A percentile compares a stretch with the other conserved stretches of the same genome.
Conservation (phyloP, 2,797 vertebrate genomes). For the Rhynchonycteris naso region DNA sequence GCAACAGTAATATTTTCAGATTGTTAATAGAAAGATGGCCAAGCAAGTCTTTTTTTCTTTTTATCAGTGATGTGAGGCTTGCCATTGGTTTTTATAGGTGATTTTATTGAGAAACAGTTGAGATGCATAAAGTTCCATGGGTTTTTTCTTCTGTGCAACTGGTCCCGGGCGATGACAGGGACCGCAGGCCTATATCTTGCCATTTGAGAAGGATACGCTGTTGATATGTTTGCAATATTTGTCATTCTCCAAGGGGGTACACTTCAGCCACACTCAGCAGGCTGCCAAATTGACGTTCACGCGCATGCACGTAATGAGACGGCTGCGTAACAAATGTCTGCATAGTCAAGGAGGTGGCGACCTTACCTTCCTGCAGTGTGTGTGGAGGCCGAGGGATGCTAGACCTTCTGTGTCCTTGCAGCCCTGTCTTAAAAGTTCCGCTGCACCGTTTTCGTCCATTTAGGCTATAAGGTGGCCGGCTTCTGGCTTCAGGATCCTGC, state of each 20-base stretch:
- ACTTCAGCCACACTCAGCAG: constrained; percentile 69
- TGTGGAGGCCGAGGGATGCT: background rate
- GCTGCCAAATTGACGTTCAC: constrained; percentile 44
- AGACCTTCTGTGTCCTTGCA: too few relatives aligned
- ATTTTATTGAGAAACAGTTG: constrained; percentile 77
- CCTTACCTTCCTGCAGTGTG: constrained; percentile 26
- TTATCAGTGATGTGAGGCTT: background rate
- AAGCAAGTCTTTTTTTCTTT: constrained; percentile 1
- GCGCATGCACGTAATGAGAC: background rate
- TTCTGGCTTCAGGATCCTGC: constrained; percentile 75
- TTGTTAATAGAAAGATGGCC: background rate
- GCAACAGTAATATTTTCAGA: background rate
- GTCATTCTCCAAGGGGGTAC: constrained; percentile 46
- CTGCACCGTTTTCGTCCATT: background rate
- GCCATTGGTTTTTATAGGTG: constrained; percentile 45
- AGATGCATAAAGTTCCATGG: constrained; percentile 37
- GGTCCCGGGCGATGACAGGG: constrained; percentile 72
- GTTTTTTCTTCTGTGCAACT: background rate
- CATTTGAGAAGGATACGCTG: constrained; percentile 79
- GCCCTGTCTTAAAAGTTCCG: background rate
- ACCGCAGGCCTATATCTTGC: constrained; percentile 65
- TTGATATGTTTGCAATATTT: constrained; percentile 71
- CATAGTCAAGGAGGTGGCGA: background rate
- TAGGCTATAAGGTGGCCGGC: background rate
- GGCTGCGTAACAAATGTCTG: background rate